Base-by-base conservation (phyloP, 2,113 vertebrate genomes). In the Alligator sinensis region DNA sequence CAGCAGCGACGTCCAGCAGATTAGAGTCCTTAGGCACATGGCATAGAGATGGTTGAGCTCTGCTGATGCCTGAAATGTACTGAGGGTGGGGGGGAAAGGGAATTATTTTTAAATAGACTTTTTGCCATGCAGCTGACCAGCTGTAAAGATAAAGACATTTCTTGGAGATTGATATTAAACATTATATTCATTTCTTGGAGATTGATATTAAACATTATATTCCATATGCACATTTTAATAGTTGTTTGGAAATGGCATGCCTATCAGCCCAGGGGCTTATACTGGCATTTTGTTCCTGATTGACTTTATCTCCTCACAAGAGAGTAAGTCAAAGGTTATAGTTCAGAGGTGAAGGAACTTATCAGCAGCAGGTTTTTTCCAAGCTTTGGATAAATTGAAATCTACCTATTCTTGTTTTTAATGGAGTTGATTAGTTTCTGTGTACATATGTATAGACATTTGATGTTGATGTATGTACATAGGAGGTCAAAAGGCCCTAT, bases 281-380 rank as follows among this genome's bases (percentile, higher is more conserved):
- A 62, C 83, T 96, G 89, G 93, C 91, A 97, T 98, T 92, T 94
- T 94, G 70, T 94, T 97, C 95, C 96, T 98, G 98, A 97, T 96
- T 97, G 84, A 75, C 76, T 96, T 97, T 94, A 90, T 94, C 82
- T 84, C 47, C 78, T 30, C 96, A 80, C 89, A 91, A 94, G 90
- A 96, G 92, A 94, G 87, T 54, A 87, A 96, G 96, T 95, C 96
- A 94, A 91, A 97, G 96, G 97, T 97, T 96, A 91, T 81, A 97
- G 96, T 96, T 97, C 95, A 95, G 96, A 97, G 94, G 90, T 96
- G 96, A 82, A 91, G 94, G 79, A 30, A 58, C 85, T 91, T 84
- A 86, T 94, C 5, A 1, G 81, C 87, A 80, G 90, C 82, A 92
- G 94, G 91, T 95, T 97, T 89, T 97, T 94, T 97, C 97, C 96